Evolutionary conservation across 2,888 invertebrate species (phyloP), one percentile per base, ranked within the genome.

Genomic region (Rotaria socialis): DNA sequence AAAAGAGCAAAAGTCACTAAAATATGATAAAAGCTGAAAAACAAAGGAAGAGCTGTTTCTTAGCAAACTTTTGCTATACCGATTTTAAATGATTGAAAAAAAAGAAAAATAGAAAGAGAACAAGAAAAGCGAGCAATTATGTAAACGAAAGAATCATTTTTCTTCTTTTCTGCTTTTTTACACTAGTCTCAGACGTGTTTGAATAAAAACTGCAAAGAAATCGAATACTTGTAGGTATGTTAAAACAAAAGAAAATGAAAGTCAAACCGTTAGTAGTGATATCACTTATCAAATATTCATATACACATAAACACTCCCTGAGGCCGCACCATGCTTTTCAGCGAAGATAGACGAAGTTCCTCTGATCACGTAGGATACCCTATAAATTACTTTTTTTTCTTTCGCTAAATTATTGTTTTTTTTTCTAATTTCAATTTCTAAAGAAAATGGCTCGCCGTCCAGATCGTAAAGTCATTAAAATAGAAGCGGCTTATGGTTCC

Each of bases 361-460:
- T 67, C 4, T 8, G 14, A 67, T 35, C 67, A 67, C 2, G 67
- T 67, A 67, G 6, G 27, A 67, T 27, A 52, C 14, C 16, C 52
- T 52, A 16, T 47, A 10, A 47, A 11, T 10, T 14, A 52, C 14
- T 11, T 52, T 52, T 52, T 52, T 14, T 55, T 55, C 10, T 11
- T 67, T 0, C 7, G 16, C 19, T 67, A 19, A 0, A 19, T 16
- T 27, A 35, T 35, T 27, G 27, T 5, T 27, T 5, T 67, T 67
- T 67, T 19, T 67, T 67, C 35, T 19, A 16, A 27, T 67, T 67
- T 19, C 3, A 35, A 35, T 86, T 52, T 41, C 56, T 80, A n/a
- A 85, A 86, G 86, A 85, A 86, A 86, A 86, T 86, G 86, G 86
- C 86, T 41, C 86, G 86, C 67, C 86, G 86, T 41, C 85, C 75